Base-by-base conservation (phyloP, 1,140 invertebrate genomes). In the Euschistus heros region DNA sequence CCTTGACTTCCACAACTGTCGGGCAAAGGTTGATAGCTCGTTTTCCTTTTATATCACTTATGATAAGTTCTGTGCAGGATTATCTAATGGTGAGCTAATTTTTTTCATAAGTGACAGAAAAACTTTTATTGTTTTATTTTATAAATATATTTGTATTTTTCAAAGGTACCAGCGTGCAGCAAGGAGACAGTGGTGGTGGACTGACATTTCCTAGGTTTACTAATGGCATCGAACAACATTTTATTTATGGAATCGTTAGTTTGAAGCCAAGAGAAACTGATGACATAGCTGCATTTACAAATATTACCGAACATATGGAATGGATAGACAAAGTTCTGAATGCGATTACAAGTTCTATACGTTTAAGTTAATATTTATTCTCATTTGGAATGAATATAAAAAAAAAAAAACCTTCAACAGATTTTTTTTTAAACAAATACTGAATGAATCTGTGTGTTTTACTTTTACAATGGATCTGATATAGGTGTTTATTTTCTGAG, bases 181-280 rank as follows among this genome's bases (percentile, higher is more conserved):
- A 60, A 60, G 52, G 61, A 14, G 66, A 67, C 54, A 67, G 66
- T 54, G 66, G 66, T 20, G 66, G 62, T 26, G 66, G 66, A 15
- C 26, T 67, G 7, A 67, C 66, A 26, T 67, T 67, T 33, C 20
- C 33, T 17, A 24, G 42, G 24, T 5, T 17, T 24, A 24, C 4
- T 18, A 24, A 57, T 10, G 24, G 24, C 14, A 27, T 2, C 2
- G 54, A 57, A 26, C 20, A 17, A 6, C 54, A 57, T 24, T 57
- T 8, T 26, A 22, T 57, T 26, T 57, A 57, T 26, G 54, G 54
- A 15, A 26, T 57, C 15, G 54, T 57, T 26, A 57, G 54, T 26
- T 17, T 57, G 18, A 57, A 22, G 24, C 18, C 20, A 8, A 15
- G 5, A 4, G 4, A 57, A 17, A 57, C 4, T 57, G 15, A 57